Percentiles rank a stretch among this genome's conserved stretches.
Evolutionary conservation across 2,888 invertebrate species (phyloP).

Genomic region (Megalurothrips usitatus): DNA sequence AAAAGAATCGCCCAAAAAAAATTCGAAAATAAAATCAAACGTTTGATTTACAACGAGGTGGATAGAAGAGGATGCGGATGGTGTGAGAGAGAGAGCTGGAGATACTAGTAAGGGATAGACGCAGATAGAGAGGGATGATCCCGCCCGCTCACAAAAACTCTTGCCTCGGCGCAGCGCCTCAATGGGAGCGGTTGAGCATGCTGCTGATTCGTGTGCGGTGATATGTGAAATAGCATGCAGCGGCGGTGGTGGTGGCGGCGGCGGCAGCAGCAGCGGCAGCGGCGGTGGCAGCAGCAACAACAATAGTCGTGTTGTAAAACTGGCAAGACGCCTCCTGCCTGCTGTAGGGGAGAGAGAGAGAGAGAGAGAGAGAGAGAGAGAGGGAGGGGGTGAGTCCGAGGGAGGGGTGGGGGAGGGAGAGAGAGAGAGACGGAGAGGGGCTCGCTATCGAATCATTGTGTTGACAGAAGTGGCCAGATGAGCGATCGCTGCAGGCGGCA

Average conservation of each 20-base stretch:
- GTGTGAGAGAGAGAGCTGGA: too few relatives aligned
- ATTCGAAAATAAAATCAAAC: too few relatives aligned
- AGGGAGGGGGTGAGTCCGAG: not conserved
- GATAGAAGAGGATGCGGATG: too few relatives aligned
- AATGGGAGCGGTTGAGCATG: slow-evolving; percentile 2
- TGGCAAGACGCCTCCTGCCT: not conserved
- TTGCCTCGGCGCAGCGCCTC: not conserved
- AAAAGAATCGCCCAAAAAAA: too few relatives aligned
- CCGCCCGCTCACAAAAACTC: not conserved
- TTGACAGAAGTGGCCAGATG: slow-evolving; percentile 39
- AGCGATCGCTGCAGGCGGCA: slow-evolving; percentile 40
- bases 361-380: too few relatives aligned
- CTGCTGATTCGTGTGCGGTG: not conserved
- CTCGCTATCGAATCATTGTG: slow-evolving; percentile 41
- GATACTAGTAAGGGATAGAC: not conserved
- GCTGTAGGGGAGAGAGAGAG: not conserved
- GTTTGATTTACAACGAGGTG: too few relatives aligned
- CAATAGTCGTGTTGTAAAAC: slow-evolving; percentile 9
- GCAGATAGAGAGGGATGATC: not conserved
- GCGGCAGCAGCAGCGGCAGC: not conserved
- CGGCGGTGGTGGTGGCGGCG: not conserved
- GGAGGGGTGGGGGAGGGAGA: not conserved
- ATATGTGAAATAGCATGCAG: slow-evolving; percentile 5
- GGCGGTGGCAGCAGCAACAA: not conserved
- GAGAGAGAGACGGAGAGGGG: slow-evolving; percentile 32